Evolutionary conservation across 2,888 invertebrate genomes (phyloP).

Genomic region (Ophioninae sp.): DNA sequence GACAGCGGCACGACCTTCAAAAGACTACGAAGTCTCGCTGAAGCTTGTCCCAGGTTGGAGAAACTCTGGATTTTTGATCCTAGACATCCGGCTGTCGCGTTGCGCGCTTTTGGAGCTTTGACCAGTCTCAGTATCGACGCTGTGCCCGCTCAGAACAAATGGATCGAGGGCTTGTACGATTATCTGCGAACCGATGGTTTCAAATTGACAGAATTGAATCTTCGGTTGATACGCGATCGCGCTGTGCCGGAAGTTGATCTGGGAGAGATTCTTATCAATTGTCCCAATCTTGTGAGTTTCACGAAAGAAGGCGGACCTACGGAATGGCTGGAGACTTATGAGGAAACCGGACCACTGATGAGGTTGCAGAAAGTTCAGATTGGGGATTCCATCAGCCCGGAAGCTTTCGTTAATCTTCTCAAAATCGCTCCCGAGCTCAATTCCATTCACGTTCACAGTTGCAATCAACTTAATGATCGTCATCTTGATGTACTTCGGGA

Average conservation of each 20-base stretch:
- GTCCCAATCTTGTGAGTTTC: constrained; percentile 76
- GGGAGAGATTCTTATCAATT: constrained; percentile 74
- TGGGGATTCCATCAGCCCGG: constrained; percentile 76
- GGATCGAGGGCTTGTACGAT: constrained; percentile 78
- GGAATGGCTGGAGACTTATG: constrained; percentile 66
- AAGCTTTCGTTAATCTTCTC: constrained; percentile 76
- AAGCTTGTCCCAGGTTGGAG: constrained; percentile 77
- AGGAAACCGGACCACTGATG: constrained; percentile 69
- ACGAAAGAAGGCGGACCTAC: constrained; percentile 76
- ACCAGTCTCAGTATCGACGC: constrained; percentile 78
- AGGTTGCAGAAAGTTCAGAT: constrained; percentile 77
- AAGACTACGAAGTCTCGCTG: constrained; percentile 77
- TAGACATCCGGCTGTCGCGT: constrained; percentile 77
- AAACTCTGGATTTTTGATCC: constrained; percentile 79
- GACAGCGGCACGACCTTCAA: constrained; percentile 77
- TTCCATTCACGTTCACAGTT: constrained; percentile 79
- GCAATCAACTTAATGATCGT: constrained; percentile 78
- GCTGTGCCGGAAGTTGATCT: constrained; percentile 75
- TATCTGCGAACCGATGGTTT: constrained; percentile 77
- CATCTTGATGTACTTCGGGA: constrained; percentile 73
- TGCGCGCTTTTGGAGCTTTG: constrained; percentile 76
- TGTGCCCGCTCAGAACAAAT: constrained; percentile 76
- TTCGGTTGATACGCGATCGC: constrained; percentile 75
- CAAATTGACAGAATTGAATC: constrained; percentile 75
- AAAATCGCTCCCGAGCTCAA: constrained; percentile 76